Percentiles rank a stretch among this genome's conserved stretches.
phyloP scores from a whole-genome alignment of 2,797 vertebrate genomes.

The Sardinella longiceps region DNA sequence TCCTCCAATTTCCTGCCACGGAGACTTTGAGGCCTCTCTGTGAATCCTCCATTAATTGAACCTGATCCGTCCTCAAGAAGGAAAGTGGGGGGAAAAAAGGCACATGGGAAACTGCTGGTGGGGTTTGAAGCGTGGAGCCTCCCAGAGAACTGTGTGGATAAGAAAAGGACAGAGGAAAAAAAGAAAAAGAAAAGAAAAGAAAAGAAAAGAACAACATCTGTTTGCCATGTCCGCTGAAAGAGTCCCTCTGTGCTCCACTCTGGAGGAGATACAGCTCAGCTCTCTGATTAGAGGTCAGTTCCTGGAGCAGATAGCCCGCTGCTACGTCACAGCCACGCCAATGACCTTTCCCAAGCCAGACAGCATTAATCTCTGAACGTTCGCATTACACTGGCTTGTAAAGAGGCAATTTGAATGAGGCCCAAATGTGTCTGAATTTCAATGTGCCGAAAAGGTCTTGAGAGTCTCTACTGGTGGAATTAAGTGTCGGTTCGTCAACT shows the following conservation, averaged over 20 bases:
- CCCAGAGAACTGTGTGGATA: not conserved
- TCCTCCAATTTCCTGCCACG: conserved; percentile 71
- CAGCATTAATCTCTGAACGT: not conserved
- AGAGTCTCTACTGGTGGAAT: not conserved
- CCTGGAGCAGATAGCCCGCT: conserved; percentile 4
- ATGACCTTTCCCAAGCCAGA: not conserved
- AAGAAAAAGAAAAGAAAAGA: not conserved
- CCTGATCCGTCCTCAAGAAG: not conserved
- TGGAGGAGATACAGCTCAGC: not conserved
- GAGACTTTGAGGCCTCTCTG: conserved; percentile 38
- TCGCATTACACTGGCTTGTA: not conserved
- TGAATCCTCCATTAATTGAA: conserved; percentile 18
- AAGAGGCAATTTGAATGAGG: not conserved
- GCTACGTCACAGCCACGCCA: not conserved
- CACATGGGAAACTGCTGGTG: conserved; percentile 22
- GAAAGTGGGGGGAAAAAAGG: not conserved
- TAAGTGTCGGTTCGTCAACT: not conserved
- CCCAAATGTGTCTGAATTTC: not conserved
- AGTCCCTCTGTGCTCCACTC: not conserved
- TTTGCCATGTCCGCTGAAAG: not conserved
- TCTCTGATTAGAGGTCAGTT: conserved; percentile 7
- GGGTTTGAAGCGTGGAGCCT: not conserved
- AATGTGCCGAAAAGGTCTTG: not conserved
- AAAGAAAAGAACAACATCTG: not conserved
- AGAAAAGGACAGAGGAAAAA: not conserved